Evolutionary conservation across 2,113 vertebrate species (phyloP).

Genomic region (Prietella phreatophila): DNA sequence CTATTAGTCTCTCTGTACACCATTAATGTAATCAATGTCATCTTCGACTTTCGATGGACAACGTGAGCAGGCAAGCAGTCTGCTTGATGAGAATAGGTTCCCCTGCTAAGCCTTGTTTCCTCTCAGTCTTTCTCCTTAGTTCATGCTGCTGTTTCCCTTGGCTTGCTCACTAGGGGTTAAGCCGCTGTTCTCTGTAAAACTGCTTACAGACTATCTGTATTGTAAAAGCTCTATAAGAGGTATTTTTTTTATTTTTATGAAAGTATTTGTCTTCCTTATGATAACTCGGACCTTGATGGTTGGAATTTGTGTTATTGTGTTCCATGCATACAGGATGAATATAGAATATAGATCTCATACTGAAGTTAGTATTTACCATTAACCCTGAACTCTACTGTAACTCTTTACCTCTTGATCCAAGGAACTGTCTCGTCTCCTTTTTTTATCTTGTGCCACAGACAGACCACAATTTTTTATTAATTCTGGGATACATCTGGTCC

Average conservation of each 20-base stretch:
- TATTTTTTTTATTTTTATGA: not conserved
- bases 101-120: slow-evolving; percentile 11
- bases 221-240: not conserved
- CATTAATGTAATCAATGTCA: not conserved
- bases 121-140: not conserved
- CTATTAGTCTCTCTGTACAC: not conserved
- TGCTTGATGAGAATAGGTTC: not conserved
- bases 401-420: not conserved
- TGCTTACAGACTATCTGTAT: not conserved
- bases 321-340: not conserved
- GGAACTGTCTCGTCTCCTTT: not conserved
- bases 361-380: not conserved
- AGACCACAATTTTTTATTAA: not conserved
- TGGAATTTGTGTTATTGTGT: not conserved
- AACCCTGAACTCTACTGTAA: not conserved
- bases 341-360: not conserved
- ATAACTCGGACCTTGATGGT: not conserved
- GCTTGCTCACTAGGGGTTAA: not conserved
- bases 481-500: not conserved
- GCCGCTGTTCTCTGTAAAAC: not conserved
- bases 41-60: not conserved
- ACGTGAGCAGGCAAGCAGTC: not conserved
- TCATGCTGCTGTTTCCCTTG: not conserved
- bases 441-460: not conserved
- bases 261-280: not conserved